Base-by-base conservation (phyloP, 2,888 invertebrate species). In the Rotaria socialis region DNA sequence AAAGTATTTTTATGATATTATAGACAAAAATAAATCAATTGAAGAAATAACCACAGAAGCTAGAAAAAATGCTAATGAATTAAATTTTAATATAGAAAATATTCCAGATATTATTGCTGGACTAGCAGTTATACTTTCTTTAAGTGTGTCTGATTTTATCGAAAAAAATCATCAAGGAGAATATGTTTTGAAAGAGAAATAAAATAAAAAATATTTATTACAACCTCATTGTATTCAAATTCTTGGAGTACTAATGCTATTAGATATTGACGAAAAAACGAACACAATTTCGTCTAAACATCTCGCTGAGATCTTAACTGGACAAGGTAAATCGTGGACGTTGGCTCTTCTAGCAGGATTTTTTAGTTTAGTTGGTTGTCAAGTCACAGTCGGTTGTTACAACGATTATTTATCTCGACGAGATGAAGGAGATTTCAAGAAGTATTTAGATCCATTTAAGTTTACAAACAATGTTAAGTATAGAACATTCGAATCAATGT, bases 191-290 rank as follows among this genome's bases (percentile, higher is more conserved):
- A 60, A 60, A 60, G 60, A 60, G 8, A n/a, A 16, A 14, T 24
- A n/a, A 0, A 60, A 60, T 60, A 10, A 60, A 60, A 60, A n/a
- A 1, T 60, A 60, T 60, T 60, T 60, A 1, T 60, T 60, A 60
- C 60, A 60, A 24, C 60, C 60, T 60, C 60, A 60, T n/a, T 16
- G 24, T 60, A 60, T n/a, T n/a, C 60, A n/a, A 60, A 60, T 60
- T 60, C 24, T 60, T 60, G 60, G 75, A 22, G 43, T 75, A 43
- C 24, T 75, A 1, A 43, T 75, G 14, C 11, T 75, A 19, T 43
- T 75, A 24, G 11, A 43, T 27, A 75, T 75, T n/a, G 24, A 43
- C 24, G 47, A 43, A 7, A 14, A 47, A 0, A 47, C 16, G 1
- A 24, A 75, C 2, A 7, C n/a, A 22, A 27, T 47, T 43, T 43